Conservation (phyloP, 2,888 invertebrate species). For the Leucophenga montana region DNA sequence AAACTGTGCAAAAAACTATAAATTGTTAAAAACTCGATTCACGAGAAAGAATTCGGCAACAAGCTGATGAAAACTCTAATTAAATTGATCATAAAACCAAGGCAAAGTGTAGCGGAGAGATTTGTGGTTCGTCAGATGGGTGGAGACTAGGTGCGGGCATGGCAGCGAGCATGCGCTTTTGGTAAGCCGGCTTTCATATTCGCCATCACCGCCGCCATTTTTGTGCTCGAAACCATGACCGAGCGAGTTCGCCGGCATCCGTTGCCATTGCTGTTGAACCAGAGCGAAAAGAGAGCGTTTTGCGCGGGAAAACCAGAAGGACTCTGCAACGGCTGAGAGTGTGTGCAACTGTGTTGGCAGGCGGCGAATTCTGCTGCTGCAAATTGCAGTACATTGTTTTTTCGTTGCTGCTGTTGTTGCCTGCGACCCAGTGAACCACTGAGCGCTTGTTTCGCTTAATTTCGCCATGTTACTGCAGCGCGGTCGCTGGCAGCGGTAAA, state of each 20-base stretch:
- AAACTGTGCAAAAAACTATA: conserved; percentile 5
- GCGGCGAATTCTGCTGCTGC: neutral
- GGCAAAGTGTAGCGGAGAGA: neutral
- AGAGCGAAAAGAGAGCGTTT: conserved; percentile 44
- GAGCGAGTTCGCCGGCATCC: conserved; percentile 17
- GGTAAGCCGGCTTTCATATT: conserved; percentile 6
- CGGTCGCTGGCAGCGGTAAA: neutral
- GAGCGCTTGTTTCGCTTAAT: conserved; percentile 29
- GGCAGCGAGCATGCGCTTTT: conserved; percentile 42
- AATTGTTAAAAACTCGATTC: too few species aligned
- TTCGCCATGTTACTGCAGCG: conserved; percentile 27
- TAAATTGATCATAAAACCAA: neutral
- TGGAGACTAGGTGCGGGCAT: neutral
- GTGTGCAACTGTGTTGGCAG: neutral
- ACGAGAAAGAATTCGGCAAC: neutral
- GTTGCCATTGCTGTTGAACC: neutral
- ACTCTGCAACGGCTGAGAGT: neutral
- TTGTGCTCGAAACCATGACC: conserved; percentile 31
- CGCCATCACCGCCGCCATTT: conserved; percentile 27
- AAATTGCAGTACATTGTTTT: conserved; percentile 14
- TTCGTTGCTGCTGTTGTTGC: conserved; percentile 36
- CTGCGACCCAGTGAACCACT: conserved; percentile 63
- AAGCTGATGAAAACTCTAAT: neutral
- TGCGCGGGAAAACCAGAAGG: conserved; percentile 58
- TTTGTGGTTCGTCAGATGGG: neutral